Base-by-base conservation (phyloP, 2,888 invertebrate genomes). In the Papilio demoleus region DNA sequence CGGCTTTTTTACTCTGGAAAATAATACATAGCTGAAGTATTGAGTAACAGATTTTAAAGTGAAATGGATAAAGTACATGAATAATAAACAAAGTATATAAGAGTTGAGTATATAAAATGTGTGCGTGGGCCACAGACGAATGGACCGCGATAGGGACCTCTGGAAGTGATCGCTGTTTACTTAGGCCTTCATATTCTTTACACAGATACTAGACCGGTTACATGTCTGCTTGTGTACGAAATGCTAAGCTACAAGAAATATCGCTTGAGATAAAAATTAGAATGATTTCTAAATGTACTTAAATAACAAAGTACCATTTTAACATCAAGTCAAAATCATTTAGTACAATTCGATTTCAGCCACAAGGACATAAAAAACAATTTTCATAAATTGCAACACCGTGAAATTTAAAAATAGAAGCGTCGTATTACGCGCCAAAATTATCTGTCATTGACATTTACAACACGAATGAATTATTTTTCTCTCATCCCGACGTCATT, bases 101-200 rank as follows among this genome's bases (percentile, higher is more conserved):
- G 58, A 47, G 38, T 22, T 36, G 34, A 40, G 56, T 24, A 47
- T 24, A 69, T 69, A 69, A 69, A 69, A 56, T 19, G 40, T 14
- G 61, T 61, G 65, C 69, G 69, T 69, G 65, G 69, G 69, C 61
- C 11, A 17, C 36, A 56, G 69, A 65, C 53, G 61, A 56, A 65
- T 56, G 65, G 24, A 34, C 42, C 11, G 17, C 9, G 69, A 69
- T 69, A 69, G 1, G 53, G n/a, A 40, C 14, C 65, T 31, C 42
- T 12, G 24, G 24, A 22, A 47, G 50, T 69, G 61, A 64, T 58
- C 45, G 60, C 34, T 65, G 65, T 65, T 69, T 65, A 61, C 65
- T 69, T 65, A 69, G 69, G 27, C 34, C 69, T 69, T 50, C 45
- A 69, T 65, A 69, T 61, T 68, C 59, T 68, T 68, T 68, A 38